Evolutionary conservation across 35 echinoderm and acorn worm genomes (phyloP).

Genomic region (Nesometra sesokonis): DNA sequence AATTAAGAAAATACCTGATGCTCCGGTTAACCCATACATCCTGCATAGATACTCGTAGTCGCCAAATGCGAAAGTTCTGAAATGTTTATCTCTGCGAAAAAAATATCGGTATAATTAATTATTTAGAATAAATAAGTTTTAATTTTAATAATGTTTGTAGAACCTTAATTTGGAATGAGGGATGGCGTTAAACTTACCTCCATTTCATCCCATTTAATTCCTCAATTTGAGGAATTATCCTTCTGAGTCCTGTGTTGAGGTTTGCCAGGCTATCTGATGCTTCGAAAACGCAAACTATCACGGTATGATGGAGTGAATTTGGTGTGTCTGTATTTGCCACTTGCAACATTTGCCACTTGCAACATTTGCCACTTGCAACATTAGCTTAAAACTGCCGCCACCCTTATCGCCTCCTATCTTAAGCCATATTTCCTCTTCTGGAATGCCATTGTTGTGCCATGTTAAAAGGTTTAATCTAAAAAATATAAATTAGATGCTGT

Average conservation of each 20-base stretch:
- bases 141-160: not conserved
- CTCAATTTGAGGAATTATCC: slow-evolving; percentile 6
- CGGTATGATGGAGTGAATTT: slow-evolving; percentile 48
- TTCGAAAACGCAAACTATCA: slow-evolving; percentile 22
- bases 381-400: slow-evolving; percentile 34
- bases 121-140: not conserved
- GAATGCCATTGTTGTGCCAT: slow-evolving; percentile 27
- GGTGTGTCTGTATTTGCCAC: too few species aligned
- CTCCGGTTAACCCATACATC: slow-evolving; percentile 41
- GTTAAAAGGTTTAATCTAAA: not conserved
- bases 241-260: slow-evolving; percentile 9
- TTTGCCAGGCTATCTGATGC: slow-evolving; percentile 40
- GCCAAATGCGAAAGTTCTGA: slow-evolving; percentile 30
- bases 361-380: slow-evolving; percentile 55
- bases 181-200: slow-evolving; percentile 12
- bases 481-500: not conserved
- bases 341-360: too few species aligned
- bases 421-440: slow-evolving; percentile 48
- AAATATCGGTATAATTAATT: not conserved
- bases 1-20: slow-evolving; percentile 11
- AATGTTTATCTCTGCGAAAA: slow-evolving; percentile 6
- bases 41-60: slow-evolving; percentile 47
- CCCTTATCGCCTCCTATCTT: slow-evolving; percentile 69
- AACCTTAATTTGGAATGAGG: not conserved
- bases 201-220: slow-evolving; percentile 10